Evolutionary conservation across 2,113 vertebrate species (phyloP).

Genomic region (Romanogobio albipinnatus): DNA sequence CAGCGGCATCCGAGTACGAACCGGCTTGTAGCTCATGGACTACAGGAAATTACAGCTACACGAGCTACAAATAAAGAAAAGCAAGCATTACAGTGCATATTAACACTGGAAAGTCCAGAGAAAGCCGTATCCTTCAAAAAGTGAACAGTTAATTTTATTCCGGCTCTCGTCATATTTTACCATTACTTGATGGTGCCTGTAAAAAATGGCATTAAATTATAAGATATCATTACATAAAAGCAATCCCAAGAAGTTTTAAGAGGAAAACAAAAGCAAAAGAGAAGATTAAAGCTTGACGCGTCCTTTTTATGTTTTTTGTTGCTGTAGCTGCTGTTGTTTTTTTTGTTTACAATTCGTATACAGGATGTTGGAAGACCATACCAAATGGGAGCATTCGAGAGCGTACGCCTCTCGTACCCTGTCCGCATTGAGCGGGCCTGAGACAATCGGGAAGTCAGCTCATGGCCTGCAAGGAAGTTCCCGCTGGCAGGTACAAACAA

Average conservation of each 20-base stretch:
- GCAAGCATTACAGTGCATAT: constrained; percentile 98
- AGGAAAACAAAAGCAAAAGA: constrained; percentile 75
- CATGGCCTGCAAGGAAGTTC: constrained; percentile 99
- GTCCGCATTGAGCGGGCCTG: constrained; percentile 99
- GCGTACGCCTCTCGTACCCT: constrained; percentile 99
- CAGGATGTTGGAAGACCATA: constrained; percentile 99
- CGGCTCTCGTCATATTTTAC: constrained; percentile 92
- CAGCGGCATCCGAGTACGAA: constrained; percentile 81
- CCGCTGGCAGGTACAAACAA: constrained; percentile 99
- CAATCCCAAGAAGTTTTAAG: constrained; percentile 68
- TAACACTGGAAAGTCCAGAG: constrained; percentile 98
- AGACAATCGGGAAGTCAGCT: constrained; percentile 99
- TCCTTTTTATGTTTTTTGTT: constrained; percentile 84
- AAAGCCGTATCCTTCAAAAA: constrained; percentile 99
- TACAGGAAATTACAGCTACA: constrained; percentile 94
- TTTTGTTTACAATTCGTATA: constrained; percentile 92
- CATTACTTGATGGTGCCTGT: constrained; percentile 96
- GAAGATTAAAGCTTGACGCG: constrained; percentile 96
- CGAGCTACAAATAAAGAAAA: constrained; percentile 95
- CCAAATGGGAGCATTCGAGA: constrained; percentile 99
- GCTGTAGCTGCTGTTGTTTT: constrained; percentile 29
- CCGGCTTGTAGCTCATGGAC: constrained; percentile 99
- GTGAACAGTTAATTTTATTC: constrained; percentile 96
- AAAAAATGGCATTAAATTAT: constrained; percentile 96
- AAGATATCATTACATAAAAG: constrained; percentile 77